Percentiles rank a stretch among this genome's conserved stretches.
Evolutionary conservation across 2,797 vertebrate genomes (phyloP).

Genomic region (Gouania willdenowi): DNA sequence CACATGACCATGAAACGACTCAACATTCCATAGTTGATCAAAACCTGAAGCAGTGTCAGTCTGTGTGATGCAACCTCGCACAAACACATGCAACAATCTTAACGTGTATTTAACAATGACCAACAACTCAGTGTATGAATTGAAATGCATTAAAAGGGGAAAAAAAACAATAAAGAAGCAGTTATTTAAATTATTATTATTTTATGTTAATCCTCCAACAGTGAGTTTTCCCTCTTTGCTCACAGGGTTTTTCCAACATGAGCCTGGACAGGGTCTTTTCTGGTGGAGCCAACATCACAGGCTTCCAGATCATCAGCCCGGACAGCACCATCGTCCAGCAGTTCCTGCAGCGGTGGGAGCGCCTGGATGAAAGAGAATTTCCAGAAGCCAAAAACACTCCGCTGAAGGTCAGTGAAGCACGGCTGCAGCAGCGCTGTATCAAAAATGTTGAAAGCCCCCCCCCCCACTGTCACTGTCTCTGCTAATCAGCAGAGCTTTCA

Average conservation of each 20-base stretch:
- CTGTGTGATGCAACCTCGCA: conserved; percentile 29
- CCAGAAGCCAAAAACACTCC: conserved; percentile 93
- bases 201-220: conserved; percentile 14
- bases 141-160: background rate
- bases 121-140: background rate
- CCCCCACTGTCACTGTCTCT: background rate
- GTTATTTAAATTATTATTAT: background rate
- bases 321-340: conserved; percentile 95
- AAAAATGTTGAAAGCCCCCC: conserved; percentile 18
- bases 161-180: conserved; percentile 1
- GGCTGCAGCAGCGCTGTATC: conserved; percentile 13
- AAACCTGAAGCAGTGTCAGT: background rate
- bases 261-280: conserved; percentile 90
- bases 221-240: conserved; percentile 31
- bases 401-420: conserved; percentile 80
- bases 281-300: conserved; percentile 93
- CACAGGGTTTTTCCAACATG: conserved; percentile 92
- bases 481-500: conserved; percentile 12
- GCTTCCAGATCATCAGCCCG: conserved; percentile 95
- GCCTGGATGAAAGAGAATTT: conserved; percentile 95
- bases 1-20: conserved; percentile 13
- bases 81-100: conserved; percentile 14
- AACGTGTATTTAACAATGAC: background rate
- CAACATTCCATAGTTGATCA: conserved; percentile 9
- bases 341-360: conserved; percentile 96